These are phyloP conservation scores for Acrocephalus arundinaceus DNA, from an alignment of 2,113 vertebrate genomes.

Conservation along the genomic window DNA sequence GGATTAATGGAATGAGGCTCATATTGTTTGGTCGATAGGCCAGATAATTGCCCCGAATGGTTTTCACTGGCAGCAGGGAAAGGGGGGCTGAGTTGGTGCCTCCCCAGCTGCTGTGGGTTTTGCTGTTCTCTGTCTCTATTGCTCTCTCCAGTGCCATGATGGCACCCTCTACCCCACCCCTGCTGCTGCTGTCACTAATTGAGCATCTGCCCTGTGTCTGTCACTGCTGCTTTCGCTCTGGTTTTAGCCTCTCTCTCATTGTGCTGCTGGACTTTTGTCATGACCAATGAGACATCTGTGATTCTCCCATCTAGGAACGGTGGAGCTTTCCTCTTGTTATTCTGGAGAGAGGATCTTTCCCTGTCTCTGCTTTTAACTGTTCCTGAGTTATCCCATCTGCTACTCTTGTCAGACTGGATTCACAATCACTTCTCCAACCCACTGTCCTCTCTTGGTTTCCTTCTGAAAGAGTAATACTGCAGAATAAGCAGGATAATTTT, in stretches of 20 bases:
- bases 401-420: background rate
- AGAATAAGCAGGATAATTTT: constrained; percentile 25
- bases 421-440: background rate
- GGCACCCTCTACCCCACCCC: background rate
- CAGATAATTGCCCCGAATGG: constrained; percentile 10
- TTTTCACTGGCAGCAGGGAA: background rate
- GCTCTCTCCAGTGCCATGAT: constrained; percentile 18
- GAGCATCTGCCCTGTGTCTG: background rate
- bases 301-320: background rate
- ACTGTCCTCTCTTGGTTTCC: background rate
- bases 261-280: background rate
- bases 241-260: background rate
- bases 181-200: constrained; percentile 20
- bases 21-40: background rate
- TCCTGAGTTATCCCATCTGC: background rate
- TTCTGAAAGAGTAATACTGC: background rate
- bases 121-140: background rate
- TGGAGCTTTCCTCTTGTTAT: background rate
- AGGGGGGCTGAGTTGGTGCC: background rate
- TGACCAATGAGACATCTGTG: background rate
- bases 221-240: background rate
- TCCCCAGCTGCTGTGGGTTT: constrained; percentile 18
- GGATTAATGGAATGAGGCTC: constrained; percentile 23
- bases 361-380: background rate
- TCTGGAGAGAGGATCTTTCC: background rate